Percentiles rank a stretch among this genome's conserved stretches.
Evolutionary conservation across 2,888 invertebrate genomes (phyloP).

Genomic region (Tachystola acroxantha): DNA sequence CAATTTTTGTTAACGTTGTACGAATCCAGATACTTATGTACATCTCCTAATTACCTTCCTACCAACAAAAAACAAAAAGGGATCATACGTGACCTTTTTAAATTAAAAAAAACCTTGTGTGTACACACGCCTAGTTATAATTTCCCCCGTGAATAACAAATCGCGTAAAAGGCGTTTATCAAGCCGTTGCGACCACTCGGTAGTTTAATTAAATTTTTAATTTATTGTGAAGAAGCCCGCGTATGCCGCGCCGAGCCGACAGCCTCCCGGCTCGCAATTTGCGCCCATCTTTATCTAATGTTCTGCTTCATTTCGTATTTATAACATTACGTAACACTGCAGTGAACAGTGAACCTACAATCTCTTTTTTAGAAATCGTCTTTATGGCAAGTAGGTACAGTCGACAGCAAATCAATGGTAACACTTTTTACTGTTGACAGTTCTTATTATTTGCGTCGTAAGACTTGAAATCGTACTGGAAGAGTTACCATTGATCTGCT

Average conservation of each 20-base stretch:
- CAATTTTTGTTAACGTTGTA: too few species aligned
- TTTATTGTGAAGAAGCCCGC: slow-evolving; percentile 59
- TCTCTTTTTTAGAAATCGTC: slow-evolving; percentile 2
- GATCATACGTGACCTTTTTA: too few species aligned
- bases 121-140: neutral
- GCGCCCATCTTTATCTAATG: slow-evolving; percentile 35
- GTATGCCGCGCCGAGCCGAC: slow-evolving; percentile 34
- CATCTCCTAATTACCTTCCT: too few species aligned
- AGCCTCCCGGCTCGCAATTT: slow-evolving; percentile 34
- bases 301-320: slow-evolving; percentile 8
- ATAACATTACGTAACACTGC: neutral
- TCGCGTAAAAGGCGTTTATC: slow-evolving; percentile 54
- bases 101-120: neutral
- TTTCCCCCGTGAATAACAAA: slow-evolving; percentile 23
- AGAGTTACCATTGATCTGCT: too few species aligned
- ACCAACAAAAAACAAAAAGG: too few species aligned
- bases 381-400: too few species aligned
- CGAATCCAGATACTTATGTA: too few species aligned
- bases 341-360: too few species aligned
- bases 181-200: slow-evolving; percentile 56
- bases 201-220: slow-evolving; percentile 71
- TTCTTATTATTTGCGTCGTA: too few species aligned
- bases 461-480: too few species aligned
- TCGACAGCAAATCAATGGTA: too few species aligned
- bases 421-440: too few species aligned